phyloP scores from a whole-genome alignment of 2,113 vertebrate genomes.

The Actenoides hombroni region DNA sequence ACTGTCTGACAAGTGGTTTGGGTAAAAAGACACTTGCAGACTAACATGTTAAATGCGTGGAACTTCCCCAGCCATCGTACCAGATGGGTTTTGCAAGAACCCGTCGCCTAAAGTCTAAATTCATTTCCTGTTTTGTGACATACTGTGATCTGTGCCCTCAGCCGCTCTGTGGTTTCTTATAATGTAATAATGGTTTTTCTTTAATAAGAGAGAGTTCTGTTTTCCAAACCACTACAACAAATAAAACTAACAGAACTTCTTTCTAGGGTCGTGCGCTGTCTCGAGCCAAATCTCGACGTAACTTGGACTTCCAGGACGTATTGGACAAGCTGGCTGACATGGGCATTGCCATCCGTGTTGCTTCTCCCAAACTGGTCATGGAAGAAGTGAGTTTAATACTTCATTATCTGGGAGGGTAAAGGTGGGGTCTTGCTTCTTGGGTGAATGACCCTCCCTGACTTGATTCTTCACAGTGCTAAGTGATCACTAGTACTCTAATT shows the following conservation, averaged over 20 bases:
- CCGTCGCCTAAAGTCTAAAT: not conserved
- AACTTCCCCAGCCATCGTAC: not conserved
- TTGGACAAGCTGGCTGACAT: constrained; percentile 94
- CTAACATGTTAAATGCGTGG: not conserved
- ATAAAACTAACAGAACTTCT: not conserved
- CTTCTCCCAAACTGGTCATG: constrained; percentile 98
- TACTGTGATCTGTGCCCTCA: not conserved
- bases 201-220: not conserved
- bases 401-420: not conserved
- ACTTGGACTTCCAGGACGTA: constrained; percentile 97
- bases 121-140: not conserved
- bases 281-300: constrained; percentile 93
- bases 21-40: not conserved
- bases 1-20: not conserved
- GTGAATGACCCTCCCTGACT: not conserved
- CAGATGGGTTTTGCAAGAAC: not conserved
- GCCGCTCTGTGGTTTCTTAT: not conserved
- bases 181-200: not conserved
- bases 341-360: constrained; percentile 96
- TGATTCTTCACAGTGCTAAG: not conserved
- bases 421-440: not conserved
- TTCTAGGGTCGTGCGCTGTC: constrained; percentile 92
- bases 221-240: not conserved
- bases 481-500: not conserved
- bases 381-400: constrained; percentile 85